Percentiles rank a stretch among this genome's conserved stretches.
Evolutionary conservation across 2,797 vertebrate species (phyloP).

Genomic region (Pempheris klunzingeri): DNA sequence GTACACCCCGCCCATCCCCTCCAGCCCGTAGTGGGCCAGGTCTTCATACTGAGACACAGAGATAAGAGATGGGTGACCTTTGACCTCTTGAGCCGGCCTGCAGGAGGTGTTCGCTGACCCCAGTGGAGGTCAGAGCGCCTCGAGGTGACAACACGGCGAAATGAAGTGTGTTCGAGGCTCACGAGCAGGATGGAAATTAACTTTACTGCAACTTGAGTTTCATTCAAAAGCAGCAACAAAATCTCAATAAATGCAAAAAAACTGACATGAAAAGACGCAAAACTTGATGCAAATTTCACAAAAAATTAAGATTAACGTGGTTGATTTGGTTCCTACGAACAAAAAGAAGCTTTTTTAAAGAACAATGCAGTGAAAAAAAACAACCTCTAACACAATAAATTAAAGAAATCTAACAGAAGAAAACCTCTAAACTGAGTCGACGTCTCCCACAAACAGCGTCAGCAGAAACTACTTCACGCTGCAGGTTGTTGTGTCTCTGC

Average conservation of each 20-base stretch:
- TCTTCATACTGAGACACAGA: constrained; percentile 91
- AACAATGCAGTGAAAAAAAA: not conserved
- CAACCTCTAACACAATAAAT: not conserved
- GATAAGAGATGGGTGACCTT: constrained; percentile 39
- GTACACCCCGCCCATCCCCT: constrained; percentile 92
- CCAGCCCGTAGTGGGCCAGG: constrained; percentile 92
- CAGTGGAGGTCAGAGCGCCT: not conserved
- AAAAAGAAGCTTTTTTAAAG: not conserved
- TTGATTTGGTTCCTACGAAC: not conserved
- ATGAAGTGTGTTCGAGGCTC: not conserved
- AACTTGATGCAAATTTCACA: not conserved
- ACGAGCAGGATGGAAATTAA: too few relatives aligned
- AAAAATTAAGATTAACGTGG: not conserved
- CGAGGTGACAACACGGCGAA: not conserved
- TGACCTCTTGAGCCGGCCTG: constrained; percentile 29
- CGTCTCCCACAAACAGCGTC: too few relatives aligned
- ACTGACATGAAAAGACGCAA: not conserved
- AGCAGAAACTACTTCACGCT: not conserved
- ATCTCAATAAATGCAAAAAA: not conserved
- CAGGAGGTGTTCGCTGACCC: not conserved
- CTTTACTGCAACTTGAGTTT: not conserved
- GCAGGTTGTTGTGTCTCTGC: too few relatives aligned
- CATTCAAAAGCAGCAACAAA: not conserved
- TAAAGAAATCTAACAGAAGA: not conserved
- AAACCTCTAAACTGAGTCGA: not conserved